A percentile compares a stretch with the other conserved stretches of the same genome.
Evolutionary conservation across 2,113 vertebrate genomes (phyloP).

Genomic region (Malurus cyaneus): DNA sequence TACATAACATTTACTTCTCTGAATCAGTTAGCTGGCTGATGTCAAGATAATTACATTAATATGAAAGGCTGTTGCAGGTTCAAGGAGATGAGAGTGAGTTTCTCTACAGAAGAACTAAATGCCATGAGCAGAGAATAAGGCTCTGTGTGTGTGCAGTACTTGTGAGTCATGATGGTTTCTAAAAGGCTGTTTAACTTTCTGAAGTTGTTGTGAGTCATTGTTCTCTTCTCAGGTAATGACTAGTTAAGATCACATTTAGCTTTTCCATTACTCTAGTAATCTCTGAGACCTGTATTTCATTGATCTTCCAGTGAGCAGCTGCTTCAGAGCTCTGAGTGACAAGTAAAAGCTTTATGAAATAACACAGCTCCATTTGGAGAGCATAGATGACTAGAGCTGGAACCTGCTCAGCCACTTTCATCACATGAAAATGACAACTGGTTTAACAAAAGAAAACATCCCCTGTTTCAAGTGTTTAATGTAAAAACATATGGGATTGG

Average conservation of each 20-base stretch:
- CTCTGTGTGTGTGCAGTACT: not conserved
- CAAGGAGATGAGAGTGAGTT: not conserved
- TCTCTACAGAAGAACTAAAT: not conserved
- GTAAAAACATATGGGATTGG: not conserved
- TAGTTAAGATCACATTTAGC: conserved; percentile 51
- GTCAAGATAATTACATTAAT: not conserved
- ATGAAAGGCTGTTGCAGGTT: not conserved
- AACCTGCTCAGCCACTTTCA: not conserved
- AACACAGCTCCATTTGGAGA: not conserved
- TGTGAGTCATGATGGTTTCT: not conserved
- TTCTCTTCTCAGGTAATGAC: conserved; percentile 55
- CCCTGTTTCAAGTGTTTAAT: not conserved
- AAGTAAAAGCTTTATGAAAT: not conserved
- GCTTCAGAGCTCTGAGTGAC: conserved; percentile 21
- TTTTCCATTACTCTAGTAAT: conserved; percentile 19
- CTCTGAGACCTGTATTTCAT: conserved; percentile 24
- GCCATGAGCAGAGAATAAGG: not conserved
- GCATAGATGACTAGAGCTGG: not conserved
- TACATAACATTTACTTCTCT: not conserved
- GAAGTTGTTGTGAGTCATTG: conserved; percentile 28
- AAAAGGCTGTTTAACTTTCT: conserved; percentile 36
- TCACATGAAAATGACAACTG: not conserved
- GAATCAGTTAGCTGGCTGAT: not conserved
- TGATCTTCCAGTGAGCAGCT: conserved; percentile 36
- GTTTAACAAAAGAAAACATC: not conserved